These are phyloP conservation scores for Scomber scombrus DNA, from an alignment of 2,113 vertebrate genomes.

Conservation along the genomic window DNA sequence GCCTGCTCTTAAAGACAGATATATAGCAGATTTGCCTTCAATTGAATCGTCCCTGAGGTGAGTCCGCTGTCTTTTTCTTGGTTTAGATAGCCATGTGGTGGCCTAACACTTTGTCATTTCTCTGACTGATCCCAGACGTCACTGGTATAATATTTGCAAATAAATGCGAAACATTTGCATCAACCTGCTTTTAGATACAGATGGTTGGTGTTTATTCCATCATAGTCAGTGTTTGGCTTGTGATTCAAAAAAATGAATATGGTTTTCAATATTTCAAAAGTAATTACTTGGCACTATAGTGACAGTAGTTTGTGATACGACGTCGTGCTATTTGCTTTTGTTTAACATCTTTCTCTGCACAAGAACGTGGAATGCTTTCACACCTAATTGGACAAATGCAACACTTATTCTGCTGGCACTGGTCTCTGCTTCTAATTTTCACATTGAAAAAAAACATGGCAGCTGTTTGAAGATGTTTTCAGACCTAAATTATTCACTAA, in stretches of 20 bases:
- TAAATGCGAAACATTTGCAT: slow-evolving; percentile 31
- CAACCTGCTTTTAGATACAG: not conserved
- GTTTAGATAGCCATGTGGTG: slow-evolving; percentile 30
- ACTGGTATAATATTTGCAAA: slow-evolving; percentile 36
- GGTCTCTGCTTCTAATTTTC: slow-evolving; percentile 1
- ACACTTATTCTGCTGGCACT: not conserved
- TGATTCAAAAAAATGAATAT: slow-evolving; percentile 1
- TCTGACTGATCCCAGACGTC: slow-evolving; percentile 27
- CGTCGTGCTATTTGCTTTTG: not conserved
- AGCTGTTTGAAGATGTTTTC: not conserved
- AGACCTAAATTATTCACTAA: not conserved
- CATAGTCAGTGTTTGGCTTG: not conserved
- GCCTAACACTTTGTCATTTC: slow-evolving; percentile 20
- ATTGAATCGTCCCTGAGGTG: slow-evolving; percentile 28
- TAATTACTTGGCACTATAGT: not conserved
- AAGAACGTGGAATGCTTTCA: not conserved
- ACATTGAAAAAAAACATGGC: not conserved
- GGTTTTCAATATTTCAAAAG: not conserved
- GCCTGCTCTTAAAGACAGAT: slow-evolving; percentile 48
- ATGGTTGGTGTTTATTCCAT: slow-evolving; percentile 38
- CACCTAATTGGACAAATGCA: slow-evolving; percentile 1
- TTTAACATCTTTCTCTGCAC: not conserved
- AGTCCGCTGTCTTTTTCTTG: slow-evolving; percentile 15
- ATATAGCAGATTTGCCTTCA: slow-evolving; percentile 52
- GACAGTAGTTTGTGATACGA: not conserved